Base-by-base conservation (phyloP, 2,113 vertebrate genomes). In the Orthonyx spaldingii region DNA sequence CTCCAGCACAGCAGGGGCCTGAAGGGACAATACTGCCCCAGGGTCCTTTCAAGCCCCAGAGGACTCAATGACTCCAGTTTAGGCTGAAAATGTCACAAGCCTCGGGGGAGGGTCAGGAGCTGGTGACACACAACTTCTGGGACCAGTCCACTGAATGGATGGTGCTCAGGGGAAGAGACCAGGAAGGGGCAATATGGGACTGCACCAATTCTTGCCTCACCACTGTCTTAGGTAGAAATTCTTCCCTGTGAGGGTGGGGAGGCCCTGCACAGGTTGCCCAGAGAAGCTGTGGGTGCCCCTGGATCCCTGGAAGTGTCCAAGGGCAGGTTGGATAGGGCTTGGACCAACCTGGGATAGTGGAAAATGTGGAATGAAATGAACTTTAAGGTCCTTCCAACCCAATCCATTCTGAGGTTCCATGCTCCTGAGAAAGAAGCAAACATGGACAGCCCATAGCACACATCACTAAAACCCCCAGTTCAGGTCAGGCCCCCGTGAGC, bases 281-380 rank as follows among this genome's bases (percentile, higher is more conserved):
- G 41, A 69, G 35, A 0, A 76, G 32, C 70, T 69, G 55, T 19
- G 79, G 12, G 21, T 61, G 63, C 18, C 8, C 21, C 61, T n/a
- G n/a, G n/a, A 55, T 27, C 47, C 41, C 47, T 76, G 61, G 35
- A 3, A 59, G 11, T 46, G 30, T 3, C 1, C 63, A 27, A 28
- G 10, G 21, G 7, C 47, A 42, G 35, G 17, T 0, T 75, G 77
- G 55, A 47, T 0, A 0, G 6, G 20, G 24, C 24, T 47, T n/a
- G 35, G 41, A 76, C 30, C 26, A 56, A 0, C 18, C 12, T 14
- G 8, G 61, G 6, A 0, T 1, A 7, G 22, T 16, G 12, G 15
- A 11, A 69, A 1, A 3, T 42, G 21, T 68, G 24, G 61, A 12
- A 42, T 3, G 30, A 33, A 46, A 42, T 24, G 32, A 49, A 22